phyloP scores from a whole-genome alignment of 37 sponge, comb jelly and placozoan species.

The Oopsacas minuta region DNA sequence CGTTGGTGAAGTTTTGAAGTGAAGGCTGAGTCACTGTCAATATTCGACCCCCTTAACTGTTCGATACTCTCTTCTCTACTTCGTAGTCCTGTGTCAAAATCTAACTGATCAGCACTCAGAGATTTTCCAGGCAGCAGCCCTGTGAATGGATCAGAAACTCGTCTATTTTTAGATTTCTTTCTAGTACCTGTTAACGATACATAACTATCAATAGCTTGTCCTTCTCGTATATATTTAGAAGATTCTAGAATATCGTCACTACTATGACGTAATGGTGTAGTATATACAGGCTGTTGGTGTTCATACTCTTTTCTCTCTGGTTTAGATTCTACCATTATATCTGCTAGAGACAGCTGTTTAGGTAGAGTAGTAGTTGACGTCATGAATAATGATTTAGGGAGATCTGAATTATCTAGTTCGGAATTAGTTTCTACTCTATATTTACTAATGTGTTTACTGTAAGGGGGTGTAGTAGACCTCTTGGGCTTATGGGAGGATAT shows the following conservation, averaged over 20 bases:
- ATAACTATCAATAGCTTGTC: not conserved
- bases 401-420: not conserved
- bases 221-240: not conserved
- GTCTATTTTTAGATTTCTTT: not conserved
- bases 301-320: not conserved
- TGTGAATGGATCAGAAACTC: not conserved
- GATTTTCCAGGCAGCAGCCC: not conserved
- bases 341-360: not conserved
- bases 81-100: not conserved
- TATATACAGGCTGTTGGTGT: not conserved
- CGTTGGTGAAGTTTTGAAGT: not conserved
- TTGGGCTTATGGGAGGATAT: not conserved
- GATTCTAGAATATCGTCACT: not conserved
- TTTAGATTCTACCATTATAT: not conserved
- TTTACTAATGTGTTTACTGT: not conserved
- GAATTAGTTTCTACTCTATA: not conserved
- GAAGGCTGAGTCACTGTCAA: not conserved
- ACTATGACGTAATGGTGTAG: not conserved
- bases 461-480: not conserved
- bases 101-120: conserved; percentile 1
- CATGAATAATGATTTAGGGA: not conserved
- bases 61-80: not conserved
- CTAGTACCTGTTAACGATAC: conserved; percentile 3
- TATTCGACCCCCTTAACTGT: not conserved
- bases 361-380: not conserved